Evolutionary conservation across 2,888 invertebrate species (phyloP), one percentile per base, ranked within the genome.

Genomic region (Limnephilus lunatus): DNA sequence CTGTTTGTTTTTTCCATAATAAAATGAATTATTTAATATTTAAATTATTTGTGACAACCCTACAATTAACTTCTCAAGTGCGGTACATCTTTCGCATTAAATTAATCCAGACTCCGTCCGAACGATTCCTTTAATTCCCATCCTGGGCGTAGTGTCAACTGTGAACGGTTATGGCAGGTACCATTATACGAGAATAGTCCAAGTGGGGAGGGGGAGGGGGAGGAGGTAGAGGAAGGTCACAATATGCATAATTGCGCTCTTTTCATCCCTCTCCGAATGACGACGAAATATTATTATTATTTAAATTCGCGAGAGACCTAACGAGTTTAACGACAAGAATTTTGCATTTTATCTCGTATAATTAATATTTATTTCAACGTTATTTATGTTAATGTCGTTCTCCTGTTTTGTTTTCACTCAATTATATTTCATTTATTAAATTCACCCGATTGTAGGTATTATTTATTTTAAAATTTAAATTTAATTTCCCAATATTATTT

Each of bases 241-340:
- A 68, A 39, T 83, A 31, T 83, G 83, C 83, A 83, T 83, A 83
- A 83, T 83, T 83, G 32, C 83, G 25, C 83, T 35, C 83, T 35
- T 35, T 44, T 83, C 35, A 83, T 83, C 83, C 83, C n/a, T 53
- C 53, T 68, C 68, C n/a, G 68, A 9, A 68, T 68, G 68, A 7
- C 68, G 25, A 68, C n/a, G 68, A 68, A 68, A 68, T 68, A 68
- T 68, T 68, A 53, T 53, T 53, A 68, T 53, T 53, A 68, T 68
- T 68, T n/a, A 68, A 68, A 68, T 68, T 9, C 9, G 68, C 68
- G 68, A 68, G 9, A 5, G 68, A 68, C 68, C 68, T 68, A 68
- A 68, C 68, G 68, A 68, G 68, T 68, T 68, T 25, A n/a, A 25
- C 68, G 25, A 68, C 68, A 25, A 25, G 68, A 68, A 25, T 68